These are phyloP conservation scores for Stegodyphus mimosarum DNA, from an alignment of 1,140 invertebrate species.

Conservation along the genomic window DNA sequence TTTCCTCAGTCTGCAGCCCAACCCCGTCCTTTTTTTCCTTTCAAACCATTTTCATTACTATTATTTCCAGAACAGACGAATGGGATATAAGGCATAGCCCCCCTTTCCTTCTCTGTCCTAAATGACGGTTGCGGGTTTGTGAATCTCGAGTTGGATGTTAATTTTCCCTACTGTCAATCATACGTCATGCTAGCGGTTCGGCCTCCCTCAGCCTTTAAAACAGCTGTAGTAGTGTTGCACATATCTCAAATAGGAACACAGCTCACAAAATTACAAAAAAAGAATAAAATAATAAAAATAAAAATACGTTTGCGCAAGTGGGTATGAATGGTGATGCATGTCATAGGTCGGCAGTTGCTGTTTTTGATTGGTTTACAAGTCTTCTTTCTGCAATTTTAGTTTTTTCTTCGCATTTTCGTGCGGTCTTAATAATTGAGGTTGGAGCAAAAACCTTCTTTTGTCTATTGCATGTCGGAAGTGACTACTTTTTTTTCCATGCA, in stretches of 20 bases:
- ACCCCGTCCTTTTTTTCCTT: constrained; percentile 26
- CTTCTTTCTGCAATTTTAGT: neutral
- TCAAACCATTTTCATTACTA: constrained; percentile 51
- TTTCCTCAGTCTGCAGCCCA: constrained; percentile 1
- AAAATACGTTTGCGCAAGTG: constrained; percentile 6
- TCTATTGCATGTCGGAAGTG: too few relatives aligned
- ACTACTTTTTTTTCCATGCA: too few relatives aligned
- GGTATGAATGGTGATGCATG: constrained; percentile 32
- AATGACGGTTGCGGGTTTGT: constrained; percentile 54
- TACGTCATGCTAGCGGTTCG: constrained; percentile 13
- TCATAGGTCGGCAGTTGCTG: constrained; percentile 39
- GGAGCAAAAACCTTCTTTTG: too few relatives aligned
- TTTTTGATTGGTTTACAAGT: neutral
- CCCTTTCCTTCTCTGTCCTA: constrained; percentile 23
- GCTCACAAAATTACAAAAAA: neutral
- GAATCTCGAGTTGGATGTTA: constrained; percentile 57
- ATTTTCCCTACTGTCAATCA: constrained; percentile 59
- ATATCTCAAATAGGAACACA: constrained; percentile 24
- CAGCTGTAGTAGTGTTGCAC: constrained; percentile 47
- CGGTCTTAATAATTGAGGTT: too few relatives aligned
- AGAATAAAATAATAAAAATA: neutral
- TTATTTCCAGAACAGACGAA: constrained; percentile 58
- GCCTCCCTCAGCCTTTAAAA: constrained; percentile 43
- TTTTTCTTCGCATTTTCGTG: neutral
- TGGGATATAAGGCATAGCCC: constrained; percentile 33